Conservation (phyloP, 2,797 vertebrate species). For the Momotus momota region DNA sequence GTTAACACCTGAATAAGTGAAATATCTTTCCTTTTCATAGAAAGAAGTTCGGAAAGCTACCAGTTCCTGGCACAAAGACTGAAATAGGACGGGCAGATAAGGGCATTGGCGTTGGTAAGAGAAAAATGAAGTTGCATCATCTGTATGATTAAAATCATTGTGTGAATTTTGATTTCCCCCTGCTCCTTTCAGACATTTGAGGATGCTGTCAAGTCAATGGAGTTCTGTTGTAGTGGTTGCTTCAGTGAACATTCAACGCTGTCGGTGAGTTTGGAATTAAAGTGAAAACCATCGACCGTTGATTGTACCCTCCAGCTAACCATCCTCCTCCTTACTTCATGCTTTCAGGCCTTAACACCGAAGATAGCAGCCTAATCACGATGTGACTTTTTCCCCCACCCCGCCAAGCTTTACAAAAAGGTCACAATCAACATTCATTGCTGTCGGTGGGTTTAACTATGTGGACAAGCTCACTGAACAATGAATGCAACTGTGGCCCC, state of each 20-base stretch:
- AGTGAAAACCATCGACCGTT: constrained; percentile 99
- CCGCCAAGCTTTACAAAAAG: constrained; percentile 78
- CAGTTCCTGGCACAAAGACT: not conserved
- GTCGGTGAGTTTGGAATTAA: constrained; percentile 99
- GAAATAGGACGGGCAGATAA: not conserved
- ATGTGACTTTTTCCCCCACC: not conserved
- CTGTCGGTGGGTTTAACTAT: constrained; percentile 99
- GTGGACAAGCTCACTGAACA: constrained; percentile 98
- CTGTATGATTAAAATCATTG: not conserved
- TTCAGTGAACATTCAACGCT: constrained; percentile 99
- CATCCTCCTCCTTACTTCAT: constrained; percentile 73
- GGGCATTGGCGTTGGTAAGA: constrained; percentile 14
- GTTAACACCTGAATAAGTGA: not conserved
- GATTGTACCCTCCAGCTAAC: constrained; percentile 97
- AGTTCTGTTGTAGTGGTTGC: constrained; percentile 80
- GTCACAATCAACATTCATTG: constrained; percentile 99
- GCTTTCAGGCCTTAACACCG: constrained; percentile 56
- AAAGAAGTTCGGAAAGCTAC: not conserved
- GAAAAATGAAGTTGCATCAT: not conserved
- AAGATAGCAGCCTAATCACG: constrained; percentile 59
- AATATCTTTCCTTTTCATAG: constrained; percentile 34
- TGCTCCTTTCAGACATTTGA: constrained; percentile 45
- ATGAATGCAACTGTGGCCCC: constrained; percentile 99
- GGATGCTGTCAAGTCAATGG: constrained; percentile 48
- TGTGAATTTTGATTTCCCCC: not conserved